A percentile compares a stretch with the other conserved stretches of the same genome.
Conservation (phyloP, 2,888 invertebrate genomes). For the Mesorhabditis spiculigera region DNA sequence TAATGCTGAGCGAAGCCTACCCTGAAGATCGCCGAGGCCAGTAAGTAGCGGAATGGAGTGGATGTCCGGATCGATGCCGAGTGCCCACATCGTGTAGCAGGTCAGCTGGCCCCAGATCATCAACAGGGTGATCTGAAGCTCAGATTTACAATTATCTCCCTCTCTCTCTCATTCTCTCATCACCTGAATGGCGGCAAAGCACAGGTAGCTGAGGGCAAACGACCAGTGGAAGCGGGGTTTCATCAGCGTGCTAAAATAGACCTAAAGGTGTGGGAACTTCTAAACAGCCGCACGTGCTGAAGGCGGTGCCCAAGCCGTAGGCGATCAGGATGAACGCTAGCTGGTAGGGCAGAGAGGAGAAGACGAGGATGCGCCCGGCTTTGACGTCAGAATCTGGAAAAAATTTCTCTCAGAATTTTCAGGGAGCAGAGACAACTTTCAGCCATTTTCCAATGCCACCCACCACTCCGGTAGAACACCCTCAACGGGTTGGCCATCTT, state of each 20-base stretch:
- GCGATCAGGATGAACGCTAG: background rate
- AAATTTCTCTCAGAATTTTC: background rate
- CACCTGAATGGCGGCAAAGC: background rate
- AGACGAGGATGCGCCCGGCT: background rate
- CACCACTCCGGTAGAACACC: background rate
- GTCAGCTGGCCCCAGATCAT: conserved; percentile 28
- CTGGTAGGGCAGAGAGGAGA: background rate
- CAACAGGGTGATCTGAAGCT: conserved; percentile 19
- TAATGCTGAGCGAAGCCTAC: conserved; percentile 4
- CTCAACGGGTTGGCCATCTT: background rate
- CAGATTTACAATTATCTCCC: background rate
- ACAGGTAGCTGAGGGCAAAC: background rate
- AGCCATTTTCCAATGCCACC: background rate
- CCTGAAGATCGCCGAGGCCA: conserved; percentile 29
- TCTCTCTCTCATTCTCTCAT: background rate
- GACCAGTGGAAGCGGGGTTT: background rate
- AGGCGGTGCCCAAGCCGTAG: background rate
- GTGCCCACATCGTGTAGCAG: conserved; percentile 22
- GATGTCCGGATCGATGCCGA: conserved; percentile 28
- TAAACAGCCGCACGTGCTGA: background rate
- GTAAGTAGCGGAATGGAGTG: conserved; percentile 36
- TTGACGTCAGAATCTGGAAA: conserved; percentile 1
- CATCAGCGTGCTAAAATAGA: background rate
- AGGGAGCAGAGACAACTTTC: no score
- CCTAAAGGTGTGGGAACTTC: background rate